Percentiles rank a stretch among this genome's conserved stretches.
These are phyloP conservation scores for Balearica regulorum DNA, from an alignment of 2,797 vertebrate species.

Conservation along the genomic window DNA sequence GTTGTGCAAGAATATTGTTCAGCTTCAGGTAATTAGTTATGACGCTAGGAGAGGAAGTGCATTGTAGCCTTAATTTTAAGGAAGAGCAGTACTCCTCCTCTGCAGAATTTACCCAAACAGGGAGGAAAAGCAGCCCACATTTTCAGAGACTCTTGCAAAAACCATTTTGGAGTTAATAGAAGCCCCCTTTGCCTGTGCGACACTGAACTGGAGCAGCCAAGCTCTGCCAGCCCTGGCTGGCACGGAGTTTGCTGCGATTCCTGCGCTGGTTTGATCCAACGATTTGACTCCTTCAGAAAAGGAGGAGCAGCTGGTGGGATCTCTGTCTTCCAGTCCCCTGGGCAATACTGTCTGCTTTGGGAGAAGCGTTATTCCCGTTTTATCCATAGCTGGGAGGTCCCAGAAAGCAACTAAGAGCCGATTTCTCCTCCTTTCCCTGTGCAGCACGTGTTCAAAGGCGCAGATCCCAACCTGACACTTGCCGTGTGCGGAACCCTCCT, in stretches of 20 bases:
- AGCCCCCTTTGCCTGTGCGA: not conserved
- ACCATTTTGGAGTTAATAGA: no score
- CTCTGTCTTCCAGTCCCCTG: not conserved
- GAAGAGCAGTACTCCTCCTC: not conserved
- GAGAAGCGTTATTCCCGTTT: not conserved
- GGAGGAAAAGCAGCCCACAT: not conserved
- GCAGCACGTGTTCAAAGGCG: not conserved
- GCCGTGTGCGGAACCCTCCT: fast-evolving
- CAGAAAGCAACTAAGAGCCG: not conserved
- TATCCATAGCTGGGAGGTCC: not conserved
- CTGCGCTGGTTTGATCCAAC: fast-evolving
- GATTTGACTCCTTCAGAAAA: not conserved
- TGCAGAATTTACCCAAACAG: not conserved
- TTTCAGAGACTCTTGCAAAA: not conserved
- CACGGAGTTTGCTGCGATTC: fast-evolving
- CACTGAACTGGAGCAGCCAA: fast-evolving
- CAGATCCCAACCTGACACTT: not conserved
- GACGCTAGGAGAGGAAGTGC: not conserved
- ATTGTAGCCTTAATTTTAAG: not conserved
- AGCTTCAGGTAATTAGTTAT: not conserved
- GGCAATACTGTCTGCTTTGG: not conserved
- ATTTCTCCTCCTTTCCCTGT: not conserved
- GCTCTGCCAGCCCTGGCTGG: not conserved
- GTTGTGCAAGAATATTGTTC: not conserved
- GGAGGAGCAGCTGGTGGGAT: not conserved